phyloP scores from a whole-genome alignment of 2,113 vertebrate species.

The Vombatus ursinus region DNA sequence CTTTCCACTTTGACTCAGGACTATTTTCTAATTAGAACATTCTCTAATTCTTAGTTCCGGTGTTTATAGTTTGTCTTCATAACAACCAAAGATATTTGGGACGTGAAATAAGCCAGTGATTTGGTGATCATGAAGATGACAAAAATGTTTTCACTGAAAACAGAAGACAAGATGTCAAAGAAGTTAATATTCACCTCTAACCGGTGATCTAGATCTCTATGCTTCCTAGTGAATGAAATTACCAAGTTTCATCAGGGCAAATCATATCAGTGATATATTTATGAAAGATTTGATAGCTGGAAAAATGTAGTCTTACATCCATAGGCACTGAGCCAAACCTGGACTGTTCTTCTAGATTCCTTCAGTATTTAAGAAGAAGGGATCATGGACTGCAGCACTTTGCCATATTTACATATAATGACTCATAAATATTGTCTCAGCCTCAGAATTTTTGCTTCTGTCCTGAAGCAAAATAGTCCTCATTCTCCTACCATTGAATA shows the following conservation, averaged over 20 bases:
- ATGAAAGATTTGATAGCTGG: not conserved
- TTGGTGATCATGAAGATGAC: not conserved
- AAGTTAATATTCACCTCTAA: not conserved
- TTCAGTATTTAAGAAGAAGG: not conserved
- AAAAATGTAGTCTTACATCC: not conserved
- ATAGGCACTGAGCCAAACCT: not conserved
- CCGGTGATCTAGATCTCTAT: not conserved
- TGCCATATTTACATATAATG: not conserved
- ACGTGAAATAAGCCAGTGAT: not conserved
- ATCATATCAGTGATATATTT: not conserved
- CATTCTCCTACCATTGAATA: too few species aligned
- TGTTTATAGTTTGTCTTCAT: not conserved
- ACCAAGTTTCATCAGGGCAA: not conserved
- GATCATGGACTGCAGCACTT: not conserved
- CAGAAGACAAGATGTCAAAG: not conserved
- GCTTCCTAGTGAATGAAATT: not conserved
- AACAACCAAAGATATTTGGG: not conserved
- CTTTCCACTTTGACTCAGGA: not conserved
- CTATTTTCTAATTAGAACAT: not conserved
- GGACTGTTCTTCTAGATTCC: not conserved
- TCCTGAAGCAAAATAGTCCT: not conserved
- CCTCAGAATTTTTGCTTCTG: not conserved
- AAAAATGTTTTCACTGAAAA: constrained; percentile 7
- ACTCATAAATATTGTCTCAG: not conserved
- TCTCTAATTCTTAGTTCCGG: not conserved